A percentile compares a stretch with the other conserved stretches of the same genome.
phyloP scores from a whole-genome alignment of 2,797 vertebrate genomes.

The Saguinus oedipus region DNA sequence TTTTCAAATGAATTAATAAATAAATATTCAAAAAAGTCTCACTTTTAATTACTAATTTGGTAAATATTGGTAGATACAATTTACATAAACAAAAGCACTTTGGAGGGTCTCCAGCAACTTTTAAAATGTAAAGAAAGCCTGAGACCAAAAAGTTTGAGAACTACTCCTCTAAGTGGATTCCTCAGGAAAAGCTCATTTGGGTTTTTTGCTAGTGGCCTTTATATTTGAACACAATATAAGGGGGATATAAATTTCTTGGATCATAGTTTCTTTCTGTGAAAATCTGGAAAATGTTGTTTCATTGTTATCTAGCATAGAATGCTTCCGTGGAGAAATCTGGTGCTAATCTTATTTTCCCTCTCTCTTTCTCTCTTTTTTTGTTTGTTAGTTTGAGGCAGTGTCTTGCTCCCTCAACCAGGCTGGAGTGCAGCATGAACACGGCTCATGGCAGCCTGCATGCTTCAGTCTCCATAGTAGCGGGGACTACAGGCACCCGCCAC shows the following conservation, averaged over 20 bases:
- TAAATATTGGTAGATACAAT: background rate
- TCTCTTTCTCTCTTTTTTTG: too few species aligned
- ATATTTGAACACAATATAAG: background rate
- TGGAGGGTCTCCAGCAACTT: background rate
- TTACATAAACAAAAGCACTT: background rate
- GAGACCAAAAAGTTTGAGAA: background rate
- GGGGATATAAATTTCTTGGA: background rate
- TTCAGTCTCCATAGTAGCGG: background rate
- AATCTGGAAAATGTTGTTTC: background rate
- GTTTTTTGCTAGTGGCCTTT: background rate
- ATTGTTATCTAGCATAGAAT: background rate
- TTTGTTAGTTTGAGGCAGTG: too few species aligned
- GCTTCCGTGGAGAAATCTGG: background rate
- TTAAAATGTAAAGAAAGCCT: background rate
- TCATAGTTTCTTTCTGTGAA: background rate
- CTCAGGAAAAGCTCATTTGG: background rate
- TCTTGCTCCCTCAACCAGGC: too few species aligned
- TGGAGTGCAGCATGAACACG: too few species aligned
- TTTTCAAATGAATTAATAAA: slow-evolving; percentile 25
- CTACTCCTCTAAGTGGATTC: background rate
- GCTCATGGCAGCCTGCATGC: background rate
- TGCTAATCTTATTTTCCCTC: background rate
- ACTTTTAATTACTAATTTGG: background rate
- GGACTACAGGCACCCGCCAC: background rate
- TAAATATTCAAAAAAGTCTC: background rate